phyloP scores from a whole-genome alignment of 1,140 invertebrate species.

The Saccostrea echinata region DNA sequence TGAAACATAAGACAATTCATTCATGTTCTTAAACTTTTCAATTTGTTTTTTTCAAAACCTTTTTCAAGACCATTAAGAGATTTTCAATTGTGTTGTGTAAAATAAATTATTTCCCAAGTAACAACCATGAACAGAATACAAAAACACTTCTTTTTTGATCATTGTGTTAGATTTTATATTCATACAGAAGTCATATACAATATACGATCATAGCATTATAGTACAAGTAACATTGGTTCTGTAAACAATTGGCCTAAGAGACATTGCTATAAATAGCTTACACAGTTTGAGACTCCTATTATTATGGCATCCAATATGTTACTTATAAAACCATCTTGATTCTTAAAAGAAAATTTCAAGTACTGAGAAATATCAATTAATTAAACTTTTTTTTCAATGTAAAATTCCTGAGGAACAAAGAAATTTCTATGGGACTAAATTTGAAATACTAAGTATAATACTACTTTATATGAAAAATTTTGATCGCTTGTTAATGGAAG shows the following conservation, averaged over 20 bases:
- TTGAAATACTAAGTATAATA: background rate
- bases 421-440: background rate
- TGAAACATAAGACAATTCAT: too few species aligned
- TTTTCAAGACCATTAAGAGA: too few species aligned
- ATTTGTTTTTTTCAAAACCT: too few species aligned
- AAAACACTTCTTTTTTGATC: background rate
- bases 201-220: conserved; percentile 7
- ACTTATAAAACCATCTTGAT: background rate
- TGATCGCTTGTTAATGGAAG: too few species aligned
- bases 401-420: background rate
- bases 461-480: background rate
- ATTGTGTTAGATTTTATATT: conserved; percentile 31
- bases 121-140: background rate
- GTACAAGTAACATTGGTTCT: background rate
- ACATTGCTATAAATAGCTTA: conserved; percentile 23
- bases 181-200: conserved; percentile 22
- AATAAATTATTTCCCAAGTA: too few species aligned
- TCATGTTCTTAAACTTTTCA: too few species aligned
- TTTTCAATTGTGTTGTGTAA: too few species aligned
- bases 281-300: background rate
- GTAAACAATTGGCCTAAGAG: background rate
- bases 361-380: background rate
- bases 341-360: background rate
- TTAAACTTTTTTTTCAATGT: background rate
- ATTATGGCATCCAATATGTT: background rate